A percentile compares a stretch with the other conserved stretches of the same genome.
These are phyloP conservation scores for Butorides virescens DNA, from an alignment of 2,113 vertebrate genomes.

Conservation along the genomic window DNA sequence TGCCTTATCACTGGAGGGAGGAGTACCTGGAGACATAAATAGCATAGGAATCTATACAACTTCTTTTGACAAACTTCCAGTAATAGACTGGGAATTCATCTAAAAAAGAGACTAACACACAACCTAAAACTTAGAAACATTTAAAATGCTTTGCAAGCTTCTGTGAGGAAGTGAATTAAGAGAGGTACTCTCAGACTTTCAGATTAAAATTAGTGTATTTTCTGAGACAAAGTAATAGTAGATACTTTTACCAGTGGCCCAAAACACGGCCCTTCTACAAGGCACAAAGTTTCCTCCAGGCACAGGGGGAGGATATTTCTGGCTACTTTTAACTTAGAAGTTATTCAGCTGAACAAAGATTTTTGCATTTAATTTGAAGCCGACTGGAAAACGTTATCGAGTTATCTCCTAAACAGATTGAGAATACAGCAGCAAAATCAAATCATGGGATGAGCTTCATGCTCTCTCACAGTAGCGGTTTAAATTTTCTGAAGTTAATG, in stretches of 20 bases:
- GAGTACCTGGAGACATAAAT: neutral
- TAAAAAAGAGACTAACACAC: neutral
- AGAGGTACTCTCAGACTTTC: neutral
- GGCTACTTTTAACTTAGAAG: neutral
- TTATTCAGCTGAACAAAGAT: constrained; percentile 29
- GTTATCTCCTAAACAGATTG: constrained; percentile 41
- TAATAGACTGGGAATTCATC: neutral
- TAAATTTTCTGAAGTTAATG: constrained; percentile 46
- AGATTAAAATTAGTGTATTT: neutral
- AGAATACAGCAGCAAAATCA: constrained; percentile 54
- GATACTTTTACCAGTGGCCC: neutral
- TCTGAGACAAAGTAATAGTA: neutral
- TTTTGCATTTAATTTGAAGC: constrained; percentile 49
- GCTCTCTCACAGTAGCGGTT: constrained; percentile 29
- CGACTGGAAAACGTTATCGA: constrained; percentile 46
- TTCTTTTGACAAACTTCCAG: neutral
- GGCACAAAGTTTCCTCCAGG: neutral
- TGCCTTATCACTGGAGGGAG: neutral
- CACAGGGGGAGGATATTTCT: neutral
- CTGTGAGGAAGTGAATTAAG: neutral
- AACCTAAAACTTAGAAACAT: neutral
- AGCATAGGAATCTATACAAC: neutral
- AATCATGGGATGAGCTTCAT: constrained; percentile 47
- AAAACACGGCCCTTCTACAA: neutral
- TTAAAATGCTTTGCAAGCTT: neutral